These are phyloP conservation scores for Pseudoatta argentina DNA, from an alignment of 1,140 invertebrate species.

Conservation along the genomic window DNA sequence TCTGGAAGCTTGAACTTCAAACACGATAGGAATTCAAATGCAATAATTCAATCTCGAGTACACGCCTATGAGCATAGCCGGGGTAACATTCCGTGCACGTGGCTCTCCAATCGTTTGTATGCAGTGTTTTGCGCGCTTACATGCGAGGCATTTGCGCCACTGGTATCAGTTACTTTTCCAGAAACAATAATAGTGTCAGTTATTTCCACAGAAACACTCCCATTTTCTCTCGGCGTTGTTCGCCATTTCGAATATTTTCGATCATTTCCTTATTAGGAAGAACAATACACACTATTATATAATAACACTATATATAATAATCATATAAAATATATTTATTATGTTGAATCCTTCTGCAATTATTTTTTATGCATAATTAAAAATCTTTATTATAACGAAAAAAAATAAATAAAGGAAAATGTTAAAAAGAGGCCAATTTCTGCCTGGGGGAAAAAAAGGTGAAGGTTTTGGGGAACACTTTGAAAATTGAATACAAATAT, in stretches of 20 bases:
- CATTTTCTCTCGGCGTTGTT: background rate
- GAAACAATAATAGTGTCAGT: conserved; percentile 58
- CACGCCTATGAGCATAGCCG: conserved; percentile 53
- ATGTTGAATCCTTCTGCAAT: background rate
- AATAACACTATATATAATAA: no score
- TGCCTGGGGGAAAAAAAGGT: no score
- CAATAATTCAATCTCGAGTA: conserved; percentile 55
- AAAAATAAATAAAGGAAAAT: no score
- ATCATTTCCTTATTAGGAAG: background rate
- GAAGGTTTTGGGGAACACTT: no score
- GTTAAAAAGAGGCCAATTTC: no score
- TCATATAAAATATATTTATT: background rate
- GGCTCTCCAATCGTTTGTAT: conserved; percentile 65
- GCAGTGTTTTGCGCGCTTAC: conserved; percentile 27
- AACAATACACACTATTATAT: background rate
- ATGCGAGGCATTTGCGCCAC: conserved; percentile 59
- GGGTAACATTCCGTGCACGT: conserved; percentile 68
- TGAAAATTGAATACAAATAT: no score
- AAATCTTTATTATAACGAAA: background rate
- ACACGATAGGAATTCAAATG: conserved; percentile 58
- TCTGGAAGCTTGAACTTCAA: conserved; percentile 43
- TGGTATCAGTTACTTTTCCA: conserved; percentile 39
- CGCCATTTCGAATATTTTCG: background rate
- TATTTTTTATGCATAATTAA: background rate
- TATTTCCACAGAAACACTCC: conserved; percentile 8